Percentiles rank a stretch among this genome's conserved stretches.
These are phyloP conservation scores for Tetragonisca angustula DNA, from an alignment of 2,888 invertebrate species.

Conservation along the genomic window DNA sequence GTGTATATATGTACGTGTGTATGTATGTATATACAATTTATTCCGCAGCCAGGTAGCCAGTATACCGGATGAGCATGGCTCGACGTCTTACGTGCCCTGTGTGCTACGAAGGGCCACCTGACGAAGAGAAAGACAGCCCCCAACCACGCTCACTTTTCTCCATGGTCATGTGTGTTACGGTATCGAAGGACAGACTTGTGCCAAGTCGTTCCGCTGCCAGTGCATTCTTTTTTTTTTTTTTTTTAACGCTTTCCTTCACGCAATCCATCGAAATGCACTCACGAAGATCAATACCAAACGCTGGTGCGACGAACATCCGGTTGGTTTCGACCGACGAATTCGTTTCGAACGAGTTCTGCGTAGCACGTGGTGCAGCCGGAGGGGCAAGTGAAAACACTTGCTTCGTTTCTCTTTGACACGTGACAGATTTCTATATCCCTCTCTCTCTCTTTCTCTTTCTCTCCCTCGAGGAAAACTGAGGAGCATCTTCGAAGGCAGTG, in stretches of 20 bases:
- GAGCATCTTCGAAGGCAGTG: too few relatives aligned
- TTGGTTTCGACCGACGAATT: neutral
- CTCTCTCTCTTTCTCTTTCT: too few relatives aligned
- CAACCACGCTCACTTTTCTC: constrained; percentile 26
- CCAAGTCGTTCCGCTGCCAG: constrained; percentile 20
- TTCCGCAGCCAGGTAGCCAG: constrained; percentile 74
- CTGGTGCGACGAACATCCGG: neutral
- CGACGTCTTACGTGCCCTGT: constrained; percentile 72
- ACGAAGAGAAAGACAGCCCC: neutral
- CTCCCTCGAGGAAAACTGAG: too few relatives aligned
- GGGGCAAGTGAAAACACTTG: neutral
- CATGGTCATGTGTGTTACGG: constrained; percentile 63
- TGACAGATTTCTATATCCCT: neutral
- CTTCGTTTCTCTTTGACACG: constrained; percentile 1
- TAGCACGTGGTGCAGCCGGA: constrained; percentile 2
- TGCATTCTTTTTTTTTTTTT: neutral
- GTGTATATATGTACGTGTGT: neutral
- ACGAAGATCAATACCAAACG: neutral
- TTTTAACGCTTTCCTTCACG: neutral
- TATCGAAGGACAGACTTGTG: constrained; percentile 46
- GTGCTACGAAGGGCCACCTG: constrained; percentile 56
- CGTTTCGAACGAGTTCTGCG: constrained; percentile 6
- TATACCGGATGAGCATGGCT: constrained; percentile 79
- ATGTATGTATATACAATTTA: constrained; percentile 74
- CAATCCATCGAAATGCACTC: neutral